Base-by-base conservation (phyloP, 2,888 invertebrate genomes). In the Labia minor region DNA sequence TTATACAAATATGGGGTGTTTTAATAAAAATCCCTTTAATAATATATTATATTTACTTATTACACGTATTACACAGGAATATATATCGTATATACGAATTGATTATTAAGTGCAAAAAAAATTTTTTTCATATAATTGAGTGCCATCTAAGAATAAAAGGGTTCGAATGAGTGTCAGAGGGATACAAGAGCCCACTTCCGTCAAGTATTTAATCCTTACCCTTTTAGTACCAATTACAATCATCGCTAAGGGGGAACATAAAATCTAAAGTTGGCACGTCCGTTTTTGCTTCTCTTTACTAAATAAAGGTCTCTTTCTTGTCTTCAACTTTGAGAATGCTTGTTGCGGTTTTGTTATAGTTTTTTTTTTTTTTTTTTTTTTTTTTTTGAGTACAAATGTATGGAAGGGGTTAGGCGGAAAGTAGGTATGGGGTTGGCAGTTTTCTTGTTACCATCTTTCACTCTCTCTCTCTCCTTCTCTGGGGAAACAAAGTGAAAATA, bases 281-380 rank as follows among this genome's bases (percentile, higher is more conserved):
- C 49, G 14, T 49, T 49, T 49, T 49, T 49, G 14, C 14, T 14
- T 49, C 49, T 14, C 49, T 49, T 16, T 49, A 3, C 49, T 49
- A 49, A 49, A 49, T 49, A 49, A 49, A 49, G 49, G 49, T 49
- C 49, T 49, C 49, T 14, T 49, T 14, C 16, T 16, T 49, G 49
- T 49, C 49, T 49, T 49, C 49, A 49, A 49, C 49, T 49, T 49
- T 49, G 49, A 49, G 49, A 49, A 49, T 8, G 49, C 49, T 49
- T 49, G 49, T 49, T 49, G 49, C 49, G 49, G 49, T 49, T 49
- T 49, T 49, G 49, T 49, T 49, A 49, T 49, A 49, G n/a, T n/a
- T n/a, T n/a, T n/a, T n/a, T n/a, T n/a, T n/a, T n/a, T n/a, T n/a
- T n/a, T n/a, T n/a, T n/a, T n/a, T n/a, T n/a, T n/a, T n/a, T n/a